Percentiles rank a stretch among this genome's conserved stretches.
Evolutionary conservation across 2,888 invertebrate species (phyloP).

Genomic region (Unio delphinus): DNA sequence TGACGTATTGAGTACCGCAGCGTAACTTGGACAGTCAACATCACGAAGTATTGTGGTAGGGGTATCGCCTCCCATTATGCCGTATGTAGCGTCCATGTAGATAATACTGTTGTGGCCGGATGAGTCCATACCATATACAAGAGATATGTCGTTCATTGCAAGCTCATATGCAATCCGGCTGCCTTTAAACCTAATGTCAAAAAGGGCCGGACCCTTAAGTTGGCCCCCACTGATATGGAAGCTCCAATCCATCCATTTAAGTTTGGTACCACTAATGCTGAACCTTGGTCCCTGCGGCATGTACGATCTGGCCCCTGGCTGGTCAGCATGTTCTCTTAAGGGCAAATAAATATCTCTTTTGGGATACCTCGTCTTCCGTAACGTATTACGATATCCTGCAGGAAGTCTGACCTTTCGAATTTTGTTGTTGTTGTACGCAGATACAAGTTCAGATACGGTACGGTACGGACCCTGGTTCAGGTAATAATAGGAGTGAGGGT

Average conservation of each 20-base stretch:
- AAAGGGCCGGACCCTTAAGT: slow-evolving; percentile 41
- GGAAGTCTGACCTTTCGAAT: slow-evolving; percentile 33
- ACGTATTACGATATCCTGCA: slow-evolving; percentile 29
- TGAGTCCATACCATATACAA: slow-evolving; percentile 47
- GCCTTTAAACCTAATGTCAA: slow-evolving; percentile 44
- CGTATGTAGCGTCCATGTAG: slow-evolving; percentile 47
- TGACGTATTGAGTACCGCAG: slow-evolving; percentile 39
- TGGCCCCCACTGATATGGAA: slow-evolving; percentile 47
- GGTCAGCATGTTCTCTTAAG: slow-evolving; percentile 29
- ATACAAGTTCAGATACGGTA: slow-evolving; percentile 26
- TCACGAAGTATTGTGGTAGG: slow-evolving; percentile 31
- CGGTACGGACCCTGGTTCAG: slow-evolving; percentile 47
- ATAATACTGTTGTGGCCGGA: slow-evolving; percentile 46
- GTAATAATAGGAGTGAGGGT: slow-evolving; percentile 40
- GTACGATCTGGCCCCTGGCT: slow-evolving; percentile 40
- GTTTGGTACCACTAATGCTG: slow-evolving; percentile 39
- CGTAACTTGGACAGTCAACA: slow-evolving; percentile 54
- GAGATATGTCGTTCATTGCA: slow-evolving; percentile 47
- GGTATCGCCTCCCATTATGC: slow-evolving; percentile 38
- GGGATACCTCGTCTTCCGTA: slow-evolving; percentile 33
- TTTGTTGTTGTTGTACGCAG: slow-evolving; percentile 25
- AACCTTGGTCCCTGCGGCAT: slow-evolving; percentile 48
- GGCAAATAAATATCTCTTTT: slow-evolving; percentile 22
- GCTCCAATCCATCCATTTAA: slow-evolving; percentile 55
- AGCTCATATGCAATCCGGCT: slow-evolving; percentile 54